Evolutionary conservation across 2,797 vertebrate species (phyloP).

Genomic region (Anomalospiza imberbis): DNA sequence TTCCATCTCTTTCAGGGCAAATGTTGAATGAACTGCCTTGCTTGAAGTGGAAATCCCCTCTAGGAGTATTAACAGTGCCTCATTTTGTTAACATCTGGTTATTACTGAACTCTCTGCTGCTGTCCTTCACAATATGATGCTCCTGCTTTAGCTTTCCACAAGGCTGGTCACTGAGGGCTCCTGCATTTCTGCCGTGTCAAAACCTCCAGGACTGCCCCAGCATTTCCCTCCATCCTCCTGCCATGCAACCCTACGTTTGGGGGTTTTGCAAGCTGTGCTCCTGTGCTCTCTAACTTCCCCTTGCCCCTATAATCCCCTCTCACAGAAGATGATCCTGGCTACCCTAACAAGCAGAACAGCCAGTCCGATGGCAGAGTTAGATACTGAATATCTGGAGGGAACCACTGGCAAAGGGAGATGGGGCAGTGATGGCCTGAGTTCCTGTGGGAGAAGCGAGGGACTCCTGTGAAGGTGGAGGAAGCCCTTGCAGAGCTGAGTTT

Average conservation of each 20-base stretch:
- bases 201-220: not conserved
- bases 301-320: accelerated
- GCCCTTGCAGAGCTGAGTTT: not conserved
- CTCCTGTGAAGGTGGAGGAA: not conserved
- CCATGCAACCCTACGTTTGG: accelerated
- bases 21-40: not conserved
- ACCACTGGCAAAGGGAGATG: no score
- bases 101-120: not conserved
- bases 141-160: not conserved
- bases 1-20: not conserved
- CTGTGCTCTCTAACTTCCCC: not conserved
- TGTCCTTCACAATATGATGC: not conserved
- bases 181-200: not conserved
- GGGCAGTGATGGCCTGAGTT: not conserved
- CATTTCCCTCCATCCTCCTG: not conserved
- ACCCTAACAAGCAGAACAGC: not conserved
- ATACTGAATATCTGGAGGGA: not conserved
- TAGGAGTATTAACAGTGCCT: not conserved
- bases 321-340: not conserved
- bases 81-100: not conserved
- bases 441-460: not conserved
- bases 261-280: accelerated
- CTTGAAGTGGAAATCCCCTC: not conserved
- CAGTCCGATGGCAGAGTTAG: not conserved
- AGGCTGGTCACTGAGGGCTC: not conserved